Percentiles rank a stretch among this genome's conserved stretches.
Conservation (phyloP, 2,113 vertebrate genomes). For the Sander lucioperca region DNA sequence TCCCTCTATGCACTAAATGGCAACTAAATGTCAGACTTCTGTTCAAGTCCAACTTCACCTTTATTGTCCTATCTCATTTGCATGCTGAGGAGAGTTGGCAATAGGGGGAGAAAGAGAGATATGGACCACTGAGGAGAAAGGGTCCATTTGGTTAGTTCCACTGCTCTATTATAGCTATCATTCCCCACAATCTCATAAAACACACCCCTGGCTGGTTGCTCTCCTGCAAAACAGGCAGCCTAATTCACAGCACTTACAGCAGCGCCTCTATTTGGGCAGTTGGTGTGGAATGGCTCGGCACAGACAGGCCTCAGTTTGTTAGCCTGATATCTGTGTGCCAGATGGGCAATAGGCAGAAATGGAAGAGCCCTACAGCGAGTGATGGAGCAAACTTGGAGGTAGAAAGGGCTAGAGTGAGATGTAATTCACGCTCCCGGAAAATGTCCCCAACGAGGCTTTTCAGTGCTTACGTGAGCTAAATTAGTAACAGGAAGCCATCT, state of each 20-base stretch:
- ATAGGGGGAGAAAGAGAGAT: slow-evolving; percentile 42
- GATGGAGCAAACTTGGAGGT: slow-evolving; percentile 36
- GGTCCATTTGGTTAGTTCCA: slow-evolving; percentile 69
- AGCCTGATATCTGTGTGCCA: slow-evolving; percentile 53
- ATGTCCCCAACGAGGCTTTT: slow-evolving; percentile 50
- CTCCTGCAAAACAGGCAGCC: slow-evolving; percentile 63
- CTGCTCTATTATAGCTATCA: slow-evolving; percentile 63
- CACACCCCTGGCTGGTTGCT: slow-evolving; percentile 56
- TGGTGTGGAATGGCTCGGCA: slow-evolving; percentile 49
- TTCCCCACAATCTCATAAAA: slow-evolving; percentile 68
- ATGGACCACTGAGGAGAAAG: slow-evolving; percentile 53
- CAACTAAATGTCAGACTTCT: slow-evolving; percentile 85
- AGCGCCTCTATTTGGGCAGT: slow-evolving; percentile 48
- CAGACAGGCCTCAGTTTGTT: slow-evolving; percentile 46
- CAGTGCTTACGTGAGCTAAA: slow-evolving; percentile 48
- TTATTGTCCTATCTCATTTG: slow-evolving; percentile 78
- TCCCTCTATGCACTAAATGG: slow-evolving; percentile 76
- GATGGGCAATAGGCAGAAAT: slow-evolving; percentile 63
- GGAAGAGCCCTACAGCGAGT: slow-evolving; percentile 44
- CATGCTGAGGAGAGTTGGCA: slow-evolving; percentile 70
- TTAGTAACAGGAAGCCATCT: slow-evolving; percentile 53
- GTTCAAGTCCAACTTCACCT: slow-evolving; percentile 80
- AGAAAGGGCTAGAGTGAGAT: slow-evolving; percentile 40
- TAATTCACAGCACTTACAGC: slow-evolving; percentile 61
- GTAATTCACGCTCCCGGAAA: slow-evolving; percentile 54